A percentile compares a stretch with the other conserved stretches of the same genome.
Conservation (phyloP, 1,140 invertebrate species). For the Procambarus virginalis region DNA sequence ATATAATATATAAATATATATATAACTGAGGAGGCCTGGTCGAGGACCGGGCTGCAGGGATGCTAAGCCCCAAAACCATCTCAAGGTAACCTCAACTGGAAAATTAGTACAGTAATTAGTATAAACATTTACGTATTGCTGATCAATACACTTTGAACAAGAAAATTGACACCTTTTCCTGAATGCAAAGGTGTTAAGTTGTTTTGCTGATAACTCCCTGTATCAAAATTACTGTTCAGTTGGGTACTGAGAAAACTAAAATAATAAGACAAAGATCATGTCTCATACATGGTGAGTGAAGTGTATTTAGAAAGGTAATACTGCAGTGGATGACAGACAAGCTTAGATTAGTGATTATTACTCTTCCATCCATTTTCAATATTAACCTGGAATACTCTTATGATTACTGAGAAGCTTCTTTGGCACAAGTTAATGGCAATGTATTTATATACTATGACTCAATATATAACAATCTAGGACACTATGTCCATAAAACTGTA, state of each 20-base stretch:
- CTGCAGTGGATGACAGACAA: not conserved
- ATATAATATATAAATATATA: too few relatives aligned
- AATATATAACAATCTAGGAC: constrained; percentile 18
- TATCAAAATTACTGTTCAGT: not conserved
- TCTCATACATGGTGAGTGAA: not conserved
- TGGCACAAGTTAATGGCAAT: constrained; percentile 29
- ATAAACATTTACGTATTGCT: too few relatives aligned
- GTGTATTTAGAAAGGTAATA: not conserved
- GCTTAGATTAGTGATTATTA: not conserved
- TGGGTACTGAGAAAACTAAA: not conserved
- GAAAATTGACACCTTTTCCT: too few relatives aligned
- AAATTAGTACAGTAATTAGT: too few relatives aligned
- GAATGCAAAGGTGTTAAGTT: too few relatives aligned
- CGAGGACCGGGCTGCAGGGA: too few relatives aligned
- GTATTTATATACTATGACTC: constrained; percentile 18
- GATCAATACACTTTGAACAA: too few relatives aligned
- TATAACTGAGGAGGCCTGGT: too few relatives aligned
- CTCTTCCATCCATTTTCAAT: constrained; percentile 4
- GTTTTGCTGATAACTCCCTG: not conserved
- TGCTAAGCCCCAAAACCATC: too few relatives aligned
- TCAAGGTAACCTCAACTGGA: too few relatives aligned
- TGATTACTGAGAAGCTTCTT: constrained; percentile 23
- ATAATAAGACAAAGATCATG: not conserved
- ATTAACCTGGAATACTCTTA: constrained; percentile 22
- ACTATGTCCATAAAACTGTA: constrained; percentile 9